Base-by-base conservation (phyloP, 2,888 invertebrate species). In the Strigamia transsilvanica region DNA sequence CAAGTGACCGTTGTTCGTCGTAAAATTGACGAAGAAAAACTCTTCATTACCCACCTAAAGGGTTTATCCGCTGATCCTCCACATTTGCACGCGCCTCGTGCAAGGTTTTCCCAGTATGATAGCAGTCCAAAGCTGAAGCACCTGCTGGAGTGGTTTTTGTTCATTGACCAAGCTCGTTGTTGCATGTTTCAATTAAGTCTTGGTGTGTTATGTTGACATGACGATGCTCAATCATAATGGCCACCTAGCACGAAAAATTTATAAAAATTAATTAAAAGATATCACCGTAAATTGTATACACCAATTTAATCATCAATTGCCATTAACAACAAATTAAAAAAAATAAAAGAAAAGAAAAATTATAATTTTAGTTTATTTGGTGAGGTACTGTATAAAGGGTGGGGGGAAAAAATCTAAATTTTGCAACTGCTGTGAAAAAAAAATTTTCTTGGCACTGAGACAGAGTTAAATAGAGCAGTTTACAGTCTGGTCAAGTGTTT, bases 11-110 rank as follows among this genome's bases (percentile, higher is more conserved):
- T 73, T 73, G 73, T 27, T 73, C 32, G 73, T 73, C 73, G 73
- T 73, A 73, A 73, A 73, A 73, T 73, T 73, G 73, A 27, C 73
- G 32, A 73, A 27, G 73, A 73, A 73, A 27, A 73, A 73, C 73
- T 73, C 73, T 73, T 73, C 73, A 73, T 73, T 73, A 73, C 73
- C 73, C 73, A 73, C 73, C 73, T 73, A 73, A 73, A 73, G 73
- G 73, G 73, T 73, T 73, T 73, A 73, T 73, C 73, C 32, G 27
- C 73, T 73, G 73, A 73, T 73, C 73, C 73, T 73, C 73, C 32
- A 73, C 27, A 73, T 73, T 73, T 73, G 73, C 73, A 73, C 73
- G 73, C 73, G 73, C 27, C 73, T 73, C 73, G 73, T 73, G 73
- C 32, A 13, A 12, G 73, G 27, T n/a, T 73, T 18, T 73, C 73